Base-by-base conservation (phyloP, 2,797 vertebrate species). In the Chloroceryle amazona region DNA sequence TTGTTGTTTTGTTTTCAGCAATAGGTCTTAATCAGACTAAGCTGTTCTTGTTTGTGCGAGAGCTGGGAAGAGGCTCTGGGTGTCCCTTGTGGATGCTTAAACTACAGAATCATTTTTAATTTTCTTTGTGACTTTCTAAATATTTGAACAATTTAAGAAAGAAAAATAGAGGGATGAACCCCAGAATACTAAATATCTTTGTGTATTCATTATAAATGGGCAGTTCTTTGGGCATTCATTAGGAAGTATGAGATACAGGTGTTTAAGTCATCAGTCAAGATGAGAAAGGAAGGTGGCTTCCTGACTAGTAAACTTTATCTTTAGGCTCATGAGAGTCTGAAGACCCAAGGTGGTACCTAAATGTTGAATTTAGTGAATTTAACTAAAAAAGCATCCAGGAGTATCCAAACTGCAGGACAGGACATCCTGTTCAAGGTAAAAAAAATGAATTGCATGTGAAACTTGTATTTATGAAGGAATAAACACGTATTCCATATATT, bases 101-200 rank as follows among this genome's bases (percentile, higher is more conserved):
- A 81, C 76, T 68, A 39, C 10, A 54, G 89, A 92, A 72, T 62
- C 3, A 44, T 84, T 89, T 57, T 79, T 86, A 13, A 35, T 68
- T 89, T 92, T 93, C 80, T 60, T 49, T 17, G 65, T 74, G 31
- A n/a, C 17, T 67, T n/a, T 54, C 41, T 79, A 97, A 81, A 93
- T 95, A 86, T 93, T 94, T 89, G 41, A 94, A 79, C 58, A 90
- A 82, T 81, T 72, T 72, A 54, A 72, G 29, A 0, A 0, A 92
- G 33, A 94, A 42, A 25, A 81, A 44, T 31, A 84, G 41, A 75
- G 21, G 3, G 20, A 81, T 61, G 57, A 67, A 83, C 22, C 29
- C 44, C n/a, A 65, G 80, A 86, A 89, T 81, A 60, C 18, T 65
- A 65, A 90, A 72, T 57, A 6, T 33, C 20, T 86, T 65, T 18